Percentiles rank a stretch among this genome's conserved stretches.
These are phyloP conservation scores for Acholoe squamosa DNA, from an alignment of 2,888 invertebrate genomes.

Conservation along the genomic window DNA sequence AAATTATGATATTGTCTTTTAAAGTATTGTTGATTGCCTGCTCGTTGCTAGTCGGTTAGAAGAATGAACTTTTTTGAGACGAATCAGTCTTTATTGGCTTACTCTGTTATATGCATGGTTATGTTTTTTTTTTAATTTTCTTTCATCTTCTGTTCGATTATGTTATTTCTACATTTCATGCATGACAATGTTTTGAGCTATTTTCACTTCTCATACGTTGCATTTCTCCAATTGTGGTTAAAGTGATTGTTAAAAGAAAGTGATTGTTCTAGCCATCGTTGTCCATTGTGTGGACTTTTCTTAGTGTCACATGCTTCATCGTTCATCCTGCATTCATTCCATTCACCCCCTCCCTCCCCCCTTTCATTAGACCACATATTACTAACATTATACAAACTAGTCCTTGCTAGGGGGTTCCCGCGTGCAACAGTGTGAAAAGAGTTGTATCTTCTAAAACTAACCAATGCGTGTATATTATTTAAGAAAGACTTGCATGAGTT, in stretches of 20 bases:
- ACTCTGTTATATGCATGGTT: not conserved
- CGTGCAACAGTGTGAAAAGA: not conserved
- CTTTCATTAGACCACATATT: not conserved
- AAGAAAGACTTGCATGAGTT: not conserved
- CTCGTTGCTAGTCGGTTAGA: not conserved
- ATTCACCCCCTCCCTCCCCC: not conserved
- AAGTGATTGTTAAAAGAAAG: too few species aligned
- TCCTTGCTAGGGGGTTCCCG: not conserved
- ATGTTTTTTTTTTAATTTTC: not conserved
- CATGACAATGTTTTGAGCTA: too few species aligned
- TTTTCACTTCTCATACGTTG: not conserved
- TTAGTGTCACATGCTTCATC: constrained; percentile 12
- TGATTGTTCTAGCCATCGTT: not conserved
- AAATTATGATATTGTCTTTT: not conserved
- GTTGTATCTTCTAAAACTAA: constrained; percentile 3
- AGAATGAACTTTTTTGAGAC: not conserved
- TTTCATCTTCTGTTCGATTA: not conserved
- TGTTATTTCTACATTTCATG: not conserved
- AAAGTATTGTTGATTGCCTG: not conserved
- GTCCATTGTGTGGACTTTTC: not conserved
- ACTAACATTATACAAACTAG: not conserved
- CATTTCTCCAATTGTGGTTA: not conserved
- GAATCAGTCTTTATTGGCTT: not conserved
- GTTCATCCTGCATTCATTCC: constrained; percentile 18
- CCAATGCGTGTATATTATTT: not conserved